These are phyloP conservation scores for Ceratina calcarata DNA, from an alignment of 1,140 invertebrate genomes.

Conservation along the genomic window DNA sequence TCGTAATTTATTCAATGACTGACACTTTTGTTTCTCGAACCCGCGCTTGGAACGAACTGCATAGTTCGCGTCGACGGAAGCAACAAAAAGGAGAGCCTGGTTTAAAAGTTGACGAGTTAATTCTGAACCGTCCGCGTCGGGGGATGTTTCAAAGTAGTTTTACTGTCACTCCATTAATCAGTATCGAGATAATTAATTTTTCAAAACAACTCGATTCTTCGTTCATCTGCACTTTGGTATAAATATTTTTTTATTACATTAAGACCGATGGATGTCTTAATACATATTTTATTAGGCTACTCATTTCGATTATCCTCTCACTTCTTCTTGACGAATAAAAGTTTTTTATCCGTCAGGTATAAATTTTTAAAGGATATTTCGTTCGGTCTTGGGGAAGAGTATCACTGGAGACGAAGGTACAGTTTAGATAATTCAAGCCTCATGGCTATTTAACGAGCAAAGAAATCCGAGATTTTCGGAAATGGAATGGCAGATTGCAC, in stretches of 20 bases:
- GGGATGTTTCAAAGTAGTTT: too few species aligned
- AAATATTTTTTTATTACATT: too few species aligned
- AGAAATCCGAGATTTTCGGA: not conserved
- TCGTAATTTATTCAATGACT: constrained; percentile 29
- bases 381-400: too few species aligned
- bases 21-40: constrained; percentile 23
- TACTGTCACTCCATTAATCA: not conserved
- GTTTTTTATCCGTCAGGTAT: not conserved
- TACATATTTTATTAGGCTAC: constrained; percentile 24
- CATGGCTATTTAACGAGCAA: not conserved
- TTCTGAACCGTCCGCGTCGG: not conserved
- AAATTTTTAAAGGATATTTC: not conserved
- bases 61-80: not conserved
- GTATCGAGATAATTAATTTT: not conserved
- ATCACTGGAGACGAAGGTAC: not conserved
- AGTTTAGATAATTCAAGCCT: constrained; percentile 12
- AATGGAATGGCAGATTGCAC: not conserved
- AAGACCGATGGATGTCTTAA: not conserved
- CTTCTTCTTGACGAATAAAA: not conserved
- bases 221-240: too few species aligned
- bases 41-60: not conserved
- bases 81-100: not conserved
- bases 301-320: not conserved
- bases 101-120: not conserved
- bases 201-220: too few species aligned